A percentile compares a stretch with the other conserved stretches of the same genome.
These are phyloP conservation scores for Chionis minor DNA, from an alignment of 2,113 vertebrate genomes.

Conservation along the genomic window DNA sequence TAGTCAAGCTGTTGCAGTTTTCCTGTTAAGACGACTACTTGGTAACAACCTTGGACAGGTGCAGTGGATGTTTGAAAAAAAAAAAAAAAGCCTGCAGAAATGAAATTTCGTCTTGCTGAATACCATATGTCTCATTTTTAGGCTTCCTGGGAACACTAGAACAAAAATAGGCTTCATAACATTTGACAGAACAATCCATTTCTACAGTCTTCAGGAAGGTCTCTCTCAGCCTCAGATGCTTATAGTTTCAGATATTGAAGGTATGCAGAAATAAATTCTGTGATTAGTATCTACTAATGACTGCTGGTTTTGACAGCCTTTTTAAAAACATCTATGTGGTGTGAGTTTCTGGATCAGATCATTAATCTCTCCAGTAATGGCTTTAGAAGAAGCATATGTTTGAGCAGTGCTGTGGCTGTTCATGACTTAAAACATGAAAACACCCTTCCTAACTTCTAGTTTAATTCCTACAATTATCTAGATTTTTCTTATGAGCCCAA, in stretches of 20 bases:
- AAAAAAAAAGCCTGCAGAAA: not conserved
- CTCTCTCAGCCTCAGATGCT: slow-evolving; percentile 98
- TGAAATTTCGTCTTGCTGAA: slow-evolving; percentile 42
- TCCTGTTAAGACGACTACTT: not conserved
- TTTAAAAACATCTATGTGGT: not conserved
- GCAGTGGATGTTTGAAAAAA: not conserved
- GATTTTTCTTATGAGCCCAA: not conserved
- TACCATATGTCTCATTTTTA: slow-evolving; percentile 70
- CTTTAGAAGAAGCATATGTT: not conserved
- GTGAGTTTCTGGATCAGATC: not conserved
- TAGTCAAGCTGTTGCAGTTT: not conserved
- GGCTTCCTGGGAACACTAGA: slow-evolving; percentile 94
- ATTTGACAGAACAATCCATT: slow-evolving; percentile 97
- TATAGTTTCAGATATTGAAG: slow-evolving; percentile 96
- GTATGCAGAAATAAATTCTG: slow-evolving; percentile 69
- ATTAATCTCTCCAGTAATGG: not conserved
- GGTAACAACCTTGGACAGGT: not conserved
- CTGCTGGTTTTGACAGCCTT: not conserved
- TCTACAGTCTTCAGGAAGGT: slow-evolving; percentile 98
- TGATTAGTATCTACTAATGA: not conserved
- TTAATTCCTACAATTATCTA: not conserved
- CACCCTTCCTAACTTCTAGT: not conserved
- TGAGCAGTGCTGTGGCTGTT: not conserved
- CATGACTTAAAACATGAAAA: not conserved
- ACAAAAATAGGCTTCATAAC: slow-evolving; percentile 98